Conservation (phyloP, 2,888 invertebrate genomes). For the Drosophila borealis region DNA sequence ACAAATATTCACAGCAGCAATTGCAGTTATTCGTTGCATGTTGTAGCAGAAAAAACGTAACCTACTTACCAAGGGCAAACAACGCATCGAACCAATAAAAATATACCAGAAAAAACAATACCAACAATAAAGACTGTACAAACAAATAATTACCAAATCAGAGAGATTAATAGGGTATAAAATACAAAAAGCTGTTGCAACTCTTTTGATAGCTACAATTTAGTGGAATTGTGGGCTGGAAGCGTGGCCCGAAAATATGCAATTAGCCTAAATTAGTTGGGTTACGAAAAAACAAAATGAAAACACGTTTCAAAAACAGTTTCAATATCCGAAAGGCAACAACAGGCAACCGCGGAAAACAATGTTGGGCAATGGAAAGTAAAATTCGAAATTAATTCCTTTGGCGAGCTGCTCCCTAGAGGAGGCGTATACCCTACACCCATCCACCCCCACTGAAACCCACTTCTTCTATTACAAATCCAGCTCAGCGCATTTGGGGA, state of each 20-base stretch:
- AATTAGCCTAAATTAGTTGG: conserved; percentile 66
- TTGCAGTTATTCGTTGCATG: neutral
- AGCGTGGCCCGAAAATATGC: conserved; percentile 26
- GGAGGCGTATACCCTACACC: neutral
- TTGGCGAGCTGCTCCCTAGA: conserved; percentile 28
- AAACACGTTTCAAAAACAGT: conserved; percentile 25
- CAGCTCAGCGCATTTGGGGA: neutral
- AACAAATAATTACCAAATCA: too few species aligned
- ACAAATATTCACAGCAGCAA: neutral
- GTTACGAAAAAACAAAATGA: conserved; percentile 4
- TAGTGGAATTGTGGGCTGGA: neutral
- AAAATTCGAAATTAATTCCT: conserved; percentile 72
- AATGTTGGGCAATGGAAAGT: conserved; percentile 57
- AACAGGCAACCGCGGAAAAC: conserved; percentile 29
- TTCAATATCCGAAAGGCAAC: conserved; percentile 54
- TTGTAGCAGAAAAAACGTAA: neutral
- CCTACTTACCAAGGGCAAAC: too few species aligned
- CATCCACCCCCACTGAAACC: neutral
- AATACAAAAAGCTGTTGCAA: too few species aligned
- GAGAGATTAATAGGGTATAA: too few species aligned
- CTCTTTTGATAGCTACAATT: neutral
- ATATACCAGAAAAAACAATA: neutral
- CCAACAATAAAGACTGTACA: too few species aligned
- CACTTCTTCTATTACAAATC: neutral
- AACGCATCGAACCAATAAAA: too few species aligned